Percentiles rank a stretch among this genome's conserved stretches.
phyloP scores from a whole-genome alignment of 2,113 vertebrate genomes.

The Hippolais icterina region DNA sequence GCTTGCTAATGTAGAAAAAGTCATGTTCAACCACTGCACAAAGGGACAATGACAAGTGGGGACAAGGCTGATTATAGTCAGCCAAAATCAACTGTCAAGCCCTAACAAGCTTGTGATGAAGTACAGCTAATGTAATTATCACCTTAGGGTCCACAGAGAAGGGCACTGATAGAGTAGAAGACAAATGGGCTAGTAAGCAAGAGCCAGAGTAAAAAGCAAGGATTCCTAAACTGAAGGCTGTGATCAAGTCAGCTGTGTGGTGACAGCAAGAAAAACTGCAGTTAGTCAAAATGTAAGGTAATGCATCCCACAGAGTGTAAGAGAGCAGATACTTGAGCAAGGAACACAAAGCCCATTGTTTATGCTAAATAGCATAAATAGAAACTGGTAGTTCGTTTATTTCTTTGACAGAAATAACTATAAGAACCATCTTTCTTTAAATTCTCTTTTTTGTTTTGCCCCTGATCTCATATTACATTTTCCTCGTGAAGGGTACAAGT shows the following conservation, averaged over 20 bases:
- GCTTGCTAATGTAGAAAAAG: neutral
- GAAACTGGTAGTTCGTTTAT: neutral
- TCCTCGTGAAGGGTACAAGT: neutral
- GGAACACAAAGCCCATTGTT: neutral
- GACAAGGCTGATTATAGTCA: constrained; percentile 52
- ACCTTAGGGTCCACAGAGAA: constrained; percentile 45
- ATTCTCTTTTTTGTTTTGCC: neutral
- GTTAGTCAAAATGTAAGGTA: neutral
- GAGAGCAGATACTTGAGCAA: neutral
- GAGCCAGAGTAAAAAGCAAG: constrained; percentile 25
- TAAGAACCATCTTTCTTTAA: neutral
- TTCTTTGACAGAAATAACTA: neutral
- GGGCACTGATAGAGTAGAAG: constrained; percentile 24
- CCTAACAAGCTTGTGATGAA: constrained; percentile 61
- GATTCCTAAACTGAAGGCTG: constrained; percentile 2
- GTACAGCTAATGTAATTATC: constrained; percentile 57
- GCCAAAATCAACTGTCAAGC: constrained; percentile 56
- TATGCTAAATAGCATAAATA: neutral
- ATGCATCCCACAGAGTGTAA: neutral
- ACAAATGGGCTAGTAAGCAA: constrained; percentile 41
- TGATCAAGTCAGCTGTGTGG: neutral
- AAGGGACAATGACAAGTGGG: constrained; percentile 59
- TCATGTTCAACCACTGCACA: constrained; percentile 9
- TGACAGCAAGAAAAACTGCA: neutral
- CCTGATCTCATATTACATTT: neutral